Base-by-base conservation (phyloP, 2,113 vertebrate species). In the Cranoglanis bouderius region DNA sequence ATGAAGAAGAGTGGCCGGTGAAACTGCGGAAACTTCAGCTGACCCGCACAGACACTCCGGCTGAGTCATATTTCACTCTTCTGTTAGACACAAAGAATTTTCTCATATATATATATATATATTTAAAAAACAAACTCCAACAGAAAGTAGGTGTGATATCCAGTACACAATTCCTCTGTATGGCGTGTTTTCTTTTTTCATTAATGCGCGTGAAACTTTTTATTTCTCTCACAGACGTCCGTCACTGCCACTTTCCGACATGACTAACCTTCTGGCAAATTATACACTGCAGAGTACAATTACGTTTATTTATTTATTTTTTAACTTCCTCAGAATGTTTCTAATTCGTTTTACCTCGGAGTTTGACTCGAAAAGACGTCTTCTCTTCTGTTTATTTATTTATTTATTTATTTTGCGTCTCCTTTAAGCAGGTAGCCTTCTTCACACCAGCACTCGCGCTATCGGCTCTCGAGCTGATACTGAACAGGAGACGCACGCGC, bases 351-450 rank as follows among this genome's bases (percentile, higher is more conserved):
- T 87, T 67, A 84, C 87, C 65, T 88, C 21, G 55, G 75, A 70
- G n/a, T 82, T 80, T 9, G 18, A n/a, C 51, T 75, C 70, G 35
- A 4, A 53, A 26, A 40, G 21, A 53, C 51, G 29, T 38, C 74
- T 51, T 35, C 4, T 43, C 6, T 19, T 43, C 6, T 18, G 14
- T 43, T 38, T 84, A 29, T 77, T 2, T 40, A 24, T 26, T 19
- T 19, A 19, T 57, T 19, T 63, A n/a, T 61, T 5, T 63, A 32
- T 51, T 35, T 49, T 5, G 61, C 63, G 78, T 53, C 53, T 72
- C 65, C 87, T 88, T 88, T 75, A 88, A 75, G 53, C 38, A 75
- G 81, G 81, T 84, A 67, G 29, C 7, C 63, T 49, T 49, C 63
- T 49, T 49, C 12, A 61, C 67, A 32, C 35, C 38, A 61, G 10